Evolutionary conservation across 2,888 invertebrate species (phyloP), one percentile per base, ranked within the genome.

Genomic region (Phengaris arion): DNA sequence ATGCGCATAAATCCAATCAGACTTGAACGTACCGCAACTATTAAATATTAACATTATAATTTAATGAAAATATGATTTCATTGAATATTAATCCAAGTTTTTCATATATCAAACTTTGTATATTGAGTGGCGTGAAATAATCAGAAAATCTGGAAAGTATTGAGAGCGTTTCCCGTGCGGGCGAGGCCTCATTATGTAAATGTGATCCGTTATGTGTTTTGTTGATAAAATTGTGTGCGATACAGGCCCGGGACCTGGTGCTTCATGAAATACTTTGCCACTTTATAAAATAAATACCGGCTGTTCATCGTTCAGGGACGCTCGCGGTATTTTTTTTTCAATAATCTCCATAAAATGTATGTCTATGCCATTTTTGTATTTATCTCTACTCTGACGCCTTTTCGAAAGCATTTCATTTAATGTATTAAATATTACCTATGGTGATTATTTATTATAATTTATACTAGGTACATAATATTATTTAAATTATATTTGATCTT

Each of bases 181-280:
- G 85, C 80, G 81, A 78, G 82, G 83, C 83, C 87, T 87, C 75
- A 89, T 90, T 92, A 91, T 90, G 90, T 87, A 89, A 91, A 91
- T 91, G 82, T 78, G 84, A 87, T 85, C 87, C 86, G 85, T 85
- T 85, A 84, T 87, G 85, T 89, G 85, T 87, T 87, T 84, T 86
- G 89, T 88, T 88, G 86, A 87, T 88, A 88, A 88, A 87, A 89
- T 87, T 89, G 85, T 85, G 84, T 83, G 79, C 81, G 78, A 70
- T 70, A 77, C 74, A 74, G 72, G 72, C 52, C 69, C 70, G 70
- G 70, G 70, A 70, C 70, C 48, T 52, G 72, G 72, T 22, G 72
- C 74, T 75, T 64, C 75, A 76, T 78, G 57, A 75, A 78, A 79
- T 78, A 79, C 78, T 78, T 77, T 68, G 75, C 72, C 72, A 72